Percentiles rank a stretch among this genome's conserved stretches.
phyloP scores from a whole-genome alignment of 1,140 invertebrate genomes.

The Diprion similis region DNA sequence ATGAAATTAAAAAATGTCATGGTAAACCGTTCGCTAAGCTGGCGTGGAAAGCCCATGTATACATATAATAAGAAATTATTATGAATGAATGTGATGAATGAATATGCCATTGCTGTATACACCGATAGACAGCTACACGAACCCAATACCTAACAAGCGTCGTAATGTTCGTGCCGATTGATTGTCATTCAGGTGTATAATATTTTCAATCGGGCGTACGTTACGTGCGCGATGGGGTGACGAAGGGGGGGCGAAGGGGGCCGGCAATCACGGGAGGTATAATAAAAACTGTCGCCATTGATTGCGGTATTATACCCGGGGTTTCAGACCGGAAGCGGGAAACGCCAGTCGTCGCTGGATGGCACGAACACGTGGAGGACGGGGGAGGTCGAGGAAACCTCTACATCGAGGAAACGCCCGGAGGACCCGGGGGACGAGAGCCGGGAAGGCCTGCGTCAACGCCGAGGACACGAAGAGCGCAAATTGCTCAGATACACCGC shows the following conservation, averaged over 20 bases:
- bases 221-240: slow-evolving; percentile 23
- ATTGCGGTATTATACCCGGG: slow-evolving; percentile 12
- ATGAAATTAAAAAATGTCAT: too few relatives aligned
- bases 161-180: neutral
- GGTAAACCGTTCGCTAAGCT: too few relatives aligned
- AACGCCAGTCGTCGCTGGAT: slow-evolving; percentile 40
- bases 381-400: slow-evolving; percentile 48
- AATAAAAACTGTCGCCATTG: slow-evolving; percentile 17
- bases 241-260: slow-evolving; percentile 19
- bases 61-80: neutral
- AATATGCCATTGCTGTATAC: neutral
- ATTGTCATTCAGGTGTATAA: slow-evolving; percentile 16
- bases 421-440: neutral
- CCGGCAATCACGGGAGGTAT: slow-evolving; percentile 23
- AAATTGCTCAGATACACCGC: slow-evolving; percentile 50
- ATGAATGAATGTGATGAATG: slow-evolving; percentile 19
- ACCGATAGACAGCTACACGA: neutral
- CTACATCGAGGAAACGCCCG: slow-evolving; percentile 52
- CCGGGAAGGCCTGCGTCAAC: slow-evolving; percentile 10
- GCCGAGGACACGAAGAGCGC: slow-evolving; percentile 37
- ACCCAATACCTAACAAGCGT: neutral
- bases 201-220: slow-evolving; percentile 21
- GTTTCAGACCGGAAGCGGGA: slow-evolving; percentile 50
- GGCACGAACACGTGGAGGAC: slow-evolving; percentile 47
- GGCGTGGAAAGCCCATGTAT: too few relatives aligned